phyloP scores from a whole-genome alignment of 2,113 vertebrate species.

The Pogonocichla stellata region DNA sequence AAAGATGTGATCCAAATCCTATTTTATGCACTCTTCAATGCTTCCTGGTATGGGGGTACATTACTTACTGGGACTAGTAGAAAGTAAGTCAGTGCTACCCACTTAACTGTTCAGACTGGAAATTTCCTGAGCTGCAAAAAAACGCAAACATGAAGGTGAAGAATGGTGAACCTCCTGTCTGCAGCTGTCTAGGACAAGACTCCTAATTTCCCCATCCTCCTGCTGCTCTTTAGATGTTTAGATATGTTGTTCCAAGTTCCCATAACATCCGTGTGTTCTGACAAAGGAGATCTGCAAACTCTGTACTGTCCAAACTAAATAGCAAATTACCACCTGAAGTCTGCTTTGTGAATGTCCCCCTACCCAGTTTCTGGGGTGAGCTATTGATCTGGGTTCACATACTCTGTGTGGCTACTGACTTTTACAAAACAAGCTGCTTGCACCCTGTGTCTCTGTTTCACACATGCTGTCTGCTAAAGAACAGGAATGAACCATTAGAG shows the following conservation, averaged over 20 bases:
- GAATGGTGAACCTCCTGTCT: background rate
- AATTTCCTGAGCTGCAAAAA: background rate
- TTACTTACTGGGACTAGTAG: background rate
- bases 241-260: background rate
- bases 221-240: background rate
- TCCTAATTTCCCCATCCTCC: background rate
- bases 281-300: background rate
- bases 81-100: background rate
- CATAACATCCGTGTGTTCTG: rapidly evolving
- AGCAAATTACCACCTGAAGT: background rate
- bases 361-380: background rate
- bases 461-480: background rate
- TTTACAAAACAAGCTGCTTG: background rate
- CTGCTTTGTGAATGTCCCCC: background rate
- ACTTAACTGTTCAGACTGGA: background rate
- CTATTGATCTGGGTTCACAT: background rate
- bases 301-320: background rate
- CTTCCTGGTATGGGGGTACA: background rate
- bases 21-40: background rate
- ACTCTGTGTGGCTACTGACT: background rate
- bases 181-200: background rate
- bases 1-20: background rate
- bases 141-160: background rate
- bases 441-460: background rate
- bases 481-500: background rate